phyloP scores from a whole-genome alignment of 2,888 invertebrate species.

The Agriopis leucophaearia region DNA sequence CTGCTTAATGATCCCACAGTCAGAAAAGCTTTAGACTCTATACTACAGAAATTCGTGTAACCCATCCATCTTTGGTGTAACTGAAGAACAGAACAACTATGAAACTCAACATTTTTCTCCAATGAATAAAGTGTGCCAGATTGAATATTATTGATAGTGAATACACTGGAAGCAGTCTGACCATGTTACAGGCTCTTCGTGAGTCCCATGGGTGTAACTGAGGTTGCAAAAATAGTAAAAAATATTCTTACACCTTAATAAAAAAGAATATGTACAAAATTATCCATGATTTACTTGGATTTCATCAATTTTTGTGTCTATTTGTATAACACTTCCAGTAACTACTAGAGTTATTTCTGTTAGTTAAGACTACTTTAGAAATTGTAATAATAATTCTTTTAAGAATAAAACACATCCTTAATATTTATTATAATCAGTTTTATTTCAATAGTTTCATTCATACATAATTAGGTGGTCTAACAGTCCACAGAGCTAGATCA shows the following conservation, averaged over 20 bases:
- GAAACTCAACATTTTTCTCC: neutral
- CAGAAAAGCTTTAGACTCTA: constrained; percentile 92
- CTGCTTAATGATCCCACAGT: constrained; percentile 92
- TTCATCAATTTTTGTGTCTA: neutral
- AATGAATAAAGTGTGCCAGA: neutral
- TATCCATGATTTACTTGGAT: neutral
- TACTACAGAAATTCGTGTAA: constrained; percentile 80
- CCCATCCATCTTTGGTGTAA: too few relatives aligned
- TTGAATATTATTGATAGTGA: neutral
- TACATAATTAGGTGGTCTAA: constrained; percentile 76
- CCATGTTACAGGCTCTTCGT: neutral
- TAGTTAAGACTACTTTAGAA: constrained; percentile 17
- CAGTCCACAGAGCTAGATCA: constrained; percentile 70
- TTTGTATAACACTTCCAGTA: constrained; percentile 7
- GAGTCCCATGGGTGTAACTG: neutral
- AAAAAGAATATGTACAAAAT: neutral
- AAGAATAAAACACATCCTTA: constrained; percentile 39
- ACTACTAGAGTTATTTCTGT: constrained; percentile 16
- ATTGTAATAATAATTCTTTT: constrained; percentile 11
- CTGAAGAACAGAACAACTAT: neutral
- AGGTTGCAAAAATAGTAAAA: neutral
- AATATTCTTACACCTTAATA: neutral
- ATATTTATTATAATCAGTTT: constrained; percentile 72
- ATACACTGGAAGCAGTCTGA: neutral
- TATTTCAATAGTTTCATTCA: constrained; percentile 82